These are phyloP conservation scores for Mamestra configurata DNA, from an alignment of 1,140 invertebrate genomes.

Conservation along the genomic window DNA sequence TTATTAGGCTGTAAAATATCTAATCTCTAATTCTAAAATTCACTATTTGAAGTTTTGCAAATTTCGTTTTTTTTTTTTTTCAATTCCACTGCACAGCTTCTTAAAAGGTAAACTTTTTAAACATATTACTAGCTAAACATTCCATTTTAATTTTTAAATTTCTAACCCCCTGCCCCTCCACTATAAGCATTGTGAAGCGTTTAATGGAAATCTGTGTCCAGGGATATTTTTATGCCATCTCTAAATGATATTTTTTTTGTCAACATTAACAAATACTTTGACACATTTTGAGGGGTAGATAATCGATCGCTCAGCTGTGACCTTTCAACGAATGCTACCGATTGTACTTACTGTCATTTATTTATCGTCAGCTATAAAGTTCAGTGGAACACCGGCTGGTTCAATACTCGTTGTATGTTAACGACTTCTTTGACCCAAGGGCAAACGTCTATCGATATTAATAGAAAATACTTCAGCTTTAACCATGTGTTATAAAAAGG, in stretches of 20 bases:
- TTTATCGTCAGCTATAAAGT: slow-evolving; percentile 21
- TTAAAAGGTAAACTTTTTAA: too few species aligned
- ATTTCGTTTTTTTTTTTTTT: too few species aligned
- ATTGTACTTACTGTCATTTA: slow-evolving; percentile 24
- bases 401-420: slow-evolving; percentile 37
- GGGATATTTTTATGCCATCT: too few species aligned
- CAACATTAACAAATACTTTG: not conserved
- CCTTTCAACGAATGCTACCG: slow-evolving; percentile 8
- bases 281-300: slow-evolving; percentile 25
- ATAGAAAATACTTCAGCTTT: slow-evolving; percentile 17
- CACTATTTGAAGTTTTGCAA: too few species aligned
- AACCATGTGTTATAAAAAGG: slow-evolving; percentile 5
- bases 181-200: too few species aligned
- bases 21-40: too few species aligned
- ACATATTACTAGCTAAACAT: too few species aligned
- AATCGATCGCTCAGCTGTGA: slow-evolving; percentile 19
- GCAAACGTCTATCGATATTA: slow-evolving; percentile 6
- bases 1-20: too few species aligned
- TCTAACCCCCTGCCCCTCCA: too few species aligned
- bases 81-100: too few species aligned
- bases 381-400: slow-evolving; percentile 19
- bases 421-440: slow-evolving; percentile 40
- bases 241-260: too few species aligned
- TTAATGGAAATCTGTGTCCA: not conserved
- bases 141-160: too few species aligned